Base-by-base conservation (phyloP, 1,140 invertebrate species). In the Amphibalanus amphitrite region DNA sequence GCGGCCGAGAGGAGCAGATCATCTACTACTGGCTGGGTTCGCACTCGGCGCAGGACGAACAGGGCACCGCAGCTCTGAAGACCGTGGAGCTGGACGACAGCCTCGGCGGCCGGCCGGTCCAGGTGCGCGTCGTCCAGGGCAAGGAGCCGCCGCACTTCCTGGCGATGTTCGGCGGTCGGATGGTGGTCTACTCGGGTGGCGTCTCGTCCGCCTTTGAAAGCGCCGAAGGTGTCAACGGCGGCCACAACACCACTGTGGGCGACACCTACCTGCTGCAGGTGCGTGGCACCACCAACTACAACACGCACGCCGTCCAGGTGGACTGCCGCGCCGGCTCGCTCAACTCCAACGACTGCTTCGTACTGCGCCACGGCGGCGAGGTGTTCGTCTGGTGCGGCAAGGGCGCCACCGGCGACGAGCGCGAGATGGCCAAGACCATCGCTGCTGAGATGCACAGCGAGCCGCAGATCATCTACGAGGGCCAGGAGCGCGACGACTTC, bases 91-190 rank as follows among this genome's bases (percentile, higher is more conserved):
- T 90, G 68, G 86, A 89, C 75, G 84, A 87, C 74, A 84, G 85
- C 71, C 76, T 84, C n/a, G 83, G 80, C 67, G 83, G 83, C n/a
- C 75, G 77, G 38, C 82, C 83, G 20, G 84, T 89, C 64, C 86
- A 92, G 80, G 86, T 93, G 3, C 85, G 91, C 77, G 87, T 95
- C 6, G 86, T 89, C 29, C 90, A 96, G 82, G 90, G 89, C 33
- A 88, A 91, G 78, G 93, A 97, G 81, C 91, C 93, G 10, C 85
- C 91, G 0, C 90, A 95, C 78, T 92, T 97, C 77, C 82, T 93
- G 72, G 89, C 91, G 78, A 88, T 95, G 69, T 95, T 95, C 80
- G 88, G 88, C 77, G 93, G 93, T 67, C 89, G 88, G 75, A 85
- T 95, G 80, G 87, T 89, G 28, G 89, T 94, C 74, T 89, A 91